Base-by-base conservation (phyloP, 1,140 invertebrate species). In the Orussus abietinus region DNA sequence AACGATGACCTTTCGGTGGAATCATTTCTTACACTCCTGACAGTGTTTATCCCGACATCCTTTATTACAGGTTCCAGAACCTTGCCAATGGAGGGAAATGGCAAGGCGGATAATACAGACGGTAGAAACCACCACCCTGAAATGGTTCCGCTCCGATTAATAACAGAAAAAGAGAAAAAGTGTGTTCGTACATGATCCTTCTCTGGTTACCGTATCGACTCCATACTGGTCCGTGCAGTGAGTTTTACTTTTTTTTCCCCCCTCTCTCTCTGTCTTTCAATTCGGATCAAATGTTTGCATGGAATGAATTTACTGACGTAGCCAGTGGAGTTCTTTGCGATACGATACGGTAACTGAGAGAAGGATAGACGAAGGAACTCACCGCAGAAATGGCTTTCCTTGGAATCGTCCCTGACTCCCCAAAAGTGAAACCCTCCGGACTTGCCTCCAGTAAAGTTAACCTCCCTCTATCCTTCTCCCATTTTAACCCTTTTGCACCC, bases 301-400 rank as follows among this genome's bases (percentile, higher is more conserved):
- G n/a, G n/a, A n/a, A n/a, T n/a, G n/a, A n/a, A n/a, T n/a, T n/a
- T n/a, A n/a, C n/a, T n/a, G n/a, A n/a, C n/a, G n/a, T n/a, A n/a
- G n/a, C n/a, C n/a, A n/a, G n/a, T n/a, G n/a, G n/a, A n/a, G 3
- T 14, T 32, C 17, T 32, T n/a, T 14, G n/a, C n/a, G 31, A 15
- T 39, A 20, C 36, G 45, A 57, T 57, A 35, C 47, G 53, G 47
- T 61, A 63, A 64, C 53, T 59, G 66, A 69, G 69, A 71, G 68
- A 72, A 72, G 69, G 69, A 71, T 63, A 72, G 69, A 70, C 65
- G 61, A 70, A 70, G 66, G 49, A 62, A 72, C 69, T 72, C 69
- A 71, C 69, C 68, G 51, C 57, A 57, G 22, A 30, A 49, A 59
- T 61, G 57, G 47, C 47, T 55, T 55, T 47, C 12, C 49, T 44